A percentile compares a stretch with the other conserved stretches of the same genome.
These are phyloP conservation scores for Peucedramus taeniatus DNA, from an alignment of 2,113 vertebrate species.

Conservation along the genomic window DNA sequence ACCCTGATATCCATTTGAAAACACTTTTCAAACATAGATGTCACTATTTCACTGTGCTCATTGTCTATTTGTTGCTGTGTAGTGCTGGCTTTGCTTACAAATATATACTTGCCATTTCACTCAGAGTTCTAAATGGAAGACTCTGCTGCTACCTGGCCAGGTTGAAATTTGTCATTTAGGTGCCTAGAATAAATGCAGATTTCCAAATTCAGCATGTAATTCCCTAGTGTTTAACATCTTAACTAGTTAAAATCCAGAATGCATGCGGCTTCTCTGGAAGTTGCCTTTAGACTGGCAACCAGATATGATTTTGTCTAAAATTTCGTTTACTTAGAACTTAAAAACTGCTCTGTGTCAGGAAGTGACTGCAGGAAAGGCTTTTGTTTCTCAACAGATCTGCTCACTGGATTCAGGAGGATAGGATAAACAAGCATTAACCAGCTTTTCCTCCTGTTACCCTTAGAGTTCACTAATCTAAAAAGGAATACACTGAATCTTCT, in stretches of 20 bases:
- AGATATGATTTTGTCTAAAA: not conserved
- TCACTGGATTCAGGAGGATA: not conserved
- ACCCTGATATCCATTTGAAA: not conserved
- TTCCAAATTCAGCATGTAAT: not conserved
- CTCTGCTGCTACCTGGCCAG: not conserved
- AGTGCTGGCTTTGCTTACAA: not conserved
- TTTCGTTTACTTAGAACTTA: not conserved
- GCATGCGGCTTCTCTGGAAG: not conserved
- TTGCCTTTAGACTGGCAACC: not conserved
- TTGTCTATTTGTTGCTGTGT: not conserved
- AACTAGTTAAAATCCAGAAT: not conserved
- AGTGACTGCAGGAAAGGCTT: not conserved
- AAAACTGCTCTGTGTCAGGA: not conserved
- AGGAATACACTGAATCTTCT: not conserved
- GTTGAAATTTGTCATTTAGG: not conserved
- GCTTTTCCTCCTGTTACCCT: not conserved
- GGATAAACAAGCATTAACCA: not conserved
- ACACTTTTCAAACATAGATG: constrained; percentile 19
- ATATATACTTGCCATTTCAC: not conserved
- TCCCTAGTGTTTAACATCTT: not conserved
- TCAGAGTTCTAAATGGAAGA: not conserved
- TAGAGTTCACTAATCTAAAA: not conserved
- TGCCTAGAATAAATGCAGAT: not conserved
- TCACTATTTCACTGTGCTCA: not conserved
- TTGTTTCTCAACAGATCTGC: not conserved